phyloP scores from a whole-genome alignment of 1,140 invertebrate species.

The Tetramorium simillimum region DNA sequence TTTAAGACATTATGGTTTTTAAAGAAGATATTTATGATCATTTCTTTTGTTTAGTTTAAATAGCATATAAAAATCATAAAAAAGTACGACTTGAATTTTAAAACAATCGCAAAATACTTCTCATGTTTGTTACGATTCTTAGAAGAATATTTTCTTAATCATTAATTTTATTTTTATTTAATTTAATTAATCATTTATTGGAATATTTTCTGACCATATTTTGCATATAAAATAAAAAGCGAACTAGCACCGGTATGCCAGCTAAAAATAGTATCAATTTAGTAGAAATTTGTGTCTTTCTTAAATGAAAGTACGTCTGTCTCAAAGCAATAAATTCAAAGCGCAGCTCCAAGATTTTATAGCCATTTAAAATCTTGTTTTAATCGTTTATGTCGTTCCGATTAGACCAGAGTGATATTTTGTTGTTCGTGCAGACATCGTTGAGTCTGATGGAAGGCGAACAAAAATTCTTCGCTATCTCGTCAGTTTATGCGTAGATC shows the following conservation, averaged over 20 bases:
- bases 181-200: no score
- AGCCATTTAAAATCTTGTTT: neutral
- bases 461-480: slow-evolving; percentile 10
- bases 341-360: neutral
- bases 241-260: neutral
- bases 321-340: neutral
- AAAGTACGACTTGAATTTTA: neutral
- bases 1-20: neutral
- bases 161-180: no score
- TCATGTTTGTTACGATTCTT: neutral
- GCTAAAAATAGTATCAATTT: neutral
- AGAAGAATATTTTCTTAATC: no score
- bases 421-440: neutral
- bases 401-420: neutral
- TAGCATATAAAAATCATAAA: neutral
- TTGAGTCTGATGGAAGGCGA: neutral
- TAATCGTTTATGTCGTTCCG: neutral
- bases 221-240: neutral
- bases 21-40: neutral
- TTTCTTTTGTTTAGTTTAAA: neutral
- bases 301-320: neutral
- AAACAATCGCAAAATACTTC: neutral
- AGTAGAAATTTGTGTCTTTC: neutral
- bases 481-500: slow-evolving; percentile 16
- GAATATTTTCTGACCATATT: neutral